Percentiles rank a stretch among this genome's conserved stretches.
Conservation (phyloP, 2,113 vertebrate species). For the Spermophilus dauricus region DNA sequence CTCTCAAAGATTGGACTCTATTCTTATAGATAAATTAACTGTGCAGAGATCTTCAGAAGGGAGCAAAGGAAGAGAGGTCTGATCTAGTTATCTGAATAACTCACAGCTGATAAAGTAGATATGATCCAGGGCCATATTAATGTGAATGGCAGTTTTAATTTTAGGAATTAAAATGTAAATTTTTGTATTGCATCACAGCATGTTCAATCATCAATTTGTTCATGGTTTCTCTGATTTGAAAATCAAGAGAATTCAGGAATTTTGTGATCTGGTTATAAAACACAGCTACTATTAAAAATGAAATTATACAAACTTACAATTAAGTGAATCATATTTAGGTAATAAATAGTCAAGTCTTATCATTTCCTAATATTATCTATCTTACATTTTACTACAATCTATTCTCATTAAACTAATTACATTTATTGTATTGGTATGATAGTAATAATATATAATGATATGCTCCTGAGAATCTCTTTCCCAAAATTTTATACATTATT, state of each 20-base stretch:
- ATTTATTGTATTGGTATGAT: background rate
- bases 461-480: background rate
- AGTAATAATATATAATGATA: background rate
- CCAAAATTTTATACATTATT: no score
- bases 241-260: background rate
- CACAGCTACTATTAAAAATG: background rate
- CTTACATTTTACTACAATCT: background rate
- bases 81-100: background rate
- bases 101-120: background rate
- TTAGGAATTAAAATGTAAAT: background rate
- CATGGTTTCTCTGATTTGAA: background rate
- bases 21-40: constrained; percentile 34
- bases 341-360: background rate
- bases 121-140: background rate
- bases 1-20: background rate
- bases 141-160: background rate
- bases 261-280: no score
- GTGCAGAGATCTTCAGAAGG: background rate
- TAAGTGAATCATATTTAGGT: constrained; percentile 13
- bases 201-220: constrained; percentile 8
- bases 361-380: background rate
- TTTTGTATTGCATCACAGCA: background rate
- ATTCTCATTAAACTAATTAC: constrained; percentile 11
- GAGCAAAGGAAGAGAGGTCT: background rate
- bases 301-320: background rate